Base-by-base conservation (phyloP, 2,797 vertebrate species). In the Nothura maculosa region DNA sequence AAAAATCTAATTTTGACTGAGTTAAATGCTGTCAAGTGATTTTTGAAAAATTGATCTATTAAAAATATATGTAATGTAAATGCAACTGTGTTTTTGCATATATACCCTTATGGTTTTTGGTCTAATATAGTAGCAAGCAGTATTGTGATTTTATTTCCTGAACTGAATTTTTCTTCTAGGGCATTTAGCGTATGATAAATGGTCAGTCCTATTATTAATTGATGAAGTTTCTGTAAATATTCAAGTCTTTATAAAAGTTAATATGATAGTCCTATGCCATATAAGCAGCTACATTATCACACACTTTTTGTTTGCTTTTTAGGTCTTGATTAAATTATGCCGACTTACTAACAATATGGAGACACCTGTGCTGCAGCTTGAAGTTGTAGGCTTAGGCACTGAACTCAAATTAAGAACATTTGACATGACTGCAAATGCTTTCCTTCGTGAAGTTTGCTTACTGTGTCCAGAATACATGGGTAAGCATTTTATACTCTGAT, bases 401-500 rank as follows among this genome's bases (percentile, higher is more conserved):
- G 98, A 99, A 88, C 97, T 99, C 90, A 99, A 98, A 63, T 40
- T 99, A 45, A 97, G 98, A 96, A 99, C 98, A 48, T 99, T 98
- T 81, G 99, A 99, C 96, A 98, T 99, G 98, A 97, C 98, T 34
- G 99, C 98, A 36, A 97, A 95, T 97, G 99, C 98, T 36, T 99
- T 99, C 96, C 98, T 99, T 77, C 98, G 95, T 87, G 99, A 99
- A 95, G 98, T 99, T 96, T 99, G 98, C 92, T 98, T 99, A 78
- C 98, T 98, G 94, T 99, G 99, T 84, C 99, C 99, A 34, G 98
- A 99, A 95, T 99, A 99, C 87, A 98, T 98, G 88, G 99, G 99
- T 99, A 97, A 98, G 98, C 86, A 82, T 81, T 64, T 64, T 89
- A 47, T n/a, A 70, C 48, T 61, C 45, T 75, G 8, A 28, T 79